Conservation (phyloP, 2,113 vertebrate species). For the Coptodon rendalli region DNA sequence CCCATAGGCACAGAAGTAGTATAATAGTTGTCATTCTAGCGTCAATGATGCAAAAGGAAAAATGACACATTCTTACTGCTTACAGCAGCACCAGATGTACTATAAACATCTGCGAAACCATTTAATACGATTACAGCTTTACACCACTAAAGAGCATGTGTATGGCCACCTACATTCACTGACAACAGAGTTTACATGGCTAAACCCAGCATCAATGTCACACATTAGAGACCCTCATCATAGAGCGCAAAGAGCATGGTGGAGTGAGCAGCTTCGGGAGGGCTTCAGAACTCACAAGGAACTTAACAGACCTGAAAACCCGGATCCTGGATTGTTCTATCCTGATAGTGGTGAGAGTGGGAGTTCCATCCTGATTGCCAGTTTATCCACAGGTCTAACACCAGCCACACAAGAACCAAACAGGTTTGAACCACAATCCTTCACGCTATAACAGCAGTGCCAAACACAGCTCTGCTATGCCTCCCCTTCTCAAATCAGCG, state of each 20-base stretch:
- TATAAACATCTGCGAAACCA: no score
- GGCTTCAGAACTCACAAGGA: background rate
- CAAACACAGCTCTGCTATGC: background rate
- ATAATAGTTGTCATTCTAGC: background rate
- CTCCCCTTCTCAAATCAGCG: background rate
- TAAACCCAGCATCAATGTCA: background rate
- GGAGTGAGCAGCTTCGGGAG: background rate
- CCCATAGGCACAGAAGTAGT: background rate
- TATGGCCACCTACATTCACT: background rate
- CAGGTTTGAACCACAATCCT: background rate
- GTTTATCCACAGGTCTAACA: background rate
- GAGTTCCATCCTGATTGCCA: background rate
- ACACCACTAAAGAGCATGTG: background rate
- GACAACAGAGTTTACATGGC: background rate
- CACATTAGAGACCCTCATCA: background rate
- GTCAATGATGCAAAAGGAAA: background rate
- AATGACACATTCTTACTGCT: background rate
- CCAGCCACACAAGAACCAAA: background rate
- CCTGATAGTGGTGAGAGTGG: background rate
- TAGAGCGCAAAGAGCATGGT: background rate
- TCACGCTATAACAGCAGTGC: background rate
- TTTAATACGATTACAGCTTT: background rate
- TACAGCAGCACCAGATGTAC: background rate
- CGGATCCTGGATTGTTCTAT: background rate
- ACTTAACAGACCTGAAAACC: background rate